Percentiles rank a stretch among this genome's conserved stretches.
These are phyloP conservation scores for Heliothis virescens DNA, from an alignment of 1,140 invertebrate genomes.

Conservation along the genomic window DNA sequence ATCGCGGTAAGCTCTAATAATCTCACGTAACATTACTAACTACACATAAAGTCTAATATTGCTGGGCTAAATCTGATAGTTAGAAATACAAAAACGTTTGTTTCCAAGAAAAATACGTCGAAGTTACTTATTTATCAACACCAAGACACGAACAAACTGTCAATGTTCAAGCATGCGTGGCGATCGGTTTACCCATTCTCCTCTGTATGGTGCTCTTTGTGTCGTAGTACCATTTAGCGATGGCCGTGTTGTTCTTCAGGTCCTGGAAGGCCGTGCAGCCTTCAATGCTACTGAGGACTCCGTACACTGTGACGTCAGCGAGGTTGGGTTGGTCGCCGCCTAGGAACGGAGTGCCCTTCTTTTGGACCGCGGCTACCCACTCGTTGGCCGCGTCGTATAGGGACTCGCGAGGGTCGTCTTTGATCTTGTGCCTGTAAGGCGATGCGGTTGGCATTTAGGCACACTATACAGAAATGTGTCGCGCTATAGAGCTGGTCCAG, in stretches of 20 bases:
- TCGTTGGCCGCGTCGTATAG: slow-evolving; percentile 95
- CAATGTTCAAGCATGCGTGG: slow-evolving; percentile 48
- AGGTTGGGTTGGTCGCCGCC: slow-evolving; percentile 96
- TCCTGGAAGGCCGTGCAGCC: slow-evolving; percentile 97
- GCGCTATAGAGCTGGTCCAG: too few relatives aligned
- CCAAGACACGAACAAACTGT: slow-evolving; percentile 2
- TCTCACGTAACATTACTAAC: not conserved
- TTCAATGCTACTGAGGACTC: slow-evolving; percentile 97
- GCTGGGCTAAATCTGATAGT: not conserved
- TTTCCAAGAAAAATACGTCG: not conserved
- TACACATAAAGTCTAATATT: not conserved
- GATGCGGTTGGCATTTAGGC: not conserved
- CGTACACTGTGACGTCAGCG: slow-evolving; percentile 97
- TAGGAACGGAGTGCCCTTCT: slow-evolving; percentile 91
- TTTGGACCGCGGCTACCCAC: slow-evolving; percentile 92
- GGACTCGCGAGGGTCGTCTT: slow-evolving; percentile 95
- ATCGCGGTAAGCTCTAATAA: not conserved
- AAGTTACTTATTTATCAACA: slow-evolving; percentile 19
- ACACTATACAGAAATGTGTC: not conserved
- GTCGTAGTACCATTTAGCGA: slow-evolving; percentile 76
- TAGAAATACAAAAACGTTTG: not conserved
- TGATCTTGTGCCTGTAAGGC: slow-evolving; percentile 90
- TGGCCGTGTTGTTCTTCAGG: slow-evolving; percentile 80
- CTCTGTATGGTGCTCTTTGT: slow-evolving; percentile 68
- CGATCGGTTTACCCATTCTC: slow-evolving; percentile 65